These are phyloP conservation scores for Calliphora vicina DNA, from an alignment of 1,140 invertebrate species.

Conservation along the genomic window DNA sequence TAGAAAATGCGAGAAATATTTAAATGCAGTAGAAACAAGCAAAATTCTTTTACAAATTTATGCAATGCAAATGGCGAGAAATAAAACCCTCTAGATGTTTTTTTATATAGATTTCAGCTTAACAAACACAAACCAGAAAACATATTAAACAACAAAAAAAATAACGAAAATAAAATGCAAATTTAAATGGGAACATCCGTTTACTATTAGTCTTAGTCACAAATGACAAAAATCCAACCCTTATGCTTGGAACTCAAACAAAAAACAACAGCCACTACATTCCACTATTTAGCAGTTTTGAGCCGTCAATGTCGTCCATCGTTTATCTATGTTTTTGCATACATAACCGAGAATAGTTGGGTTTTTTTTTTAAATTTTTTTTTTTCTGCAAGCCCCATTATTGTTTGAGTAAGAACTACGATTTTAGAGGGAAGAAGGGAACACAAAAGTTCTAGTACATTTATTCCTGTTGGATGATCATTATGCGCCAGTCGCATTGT, in stretches of 20 bases:
- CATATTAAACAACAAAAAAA: not conserved
- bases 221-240: constrained; percentile 14
- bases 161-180: constrained; percentile 7
- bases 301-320: not conserved
- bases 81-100: not conserved
- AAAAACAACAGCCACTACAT: not conserved
- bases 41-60: not conserved
- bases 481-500: constrained; percentile 28
- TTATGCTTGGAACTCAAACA: not conserved
- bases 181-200: constrained; percentile 33
- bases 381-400: not conserved
- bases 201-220: constrained; percentile 23
- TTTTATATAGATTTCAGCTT: not conserved
- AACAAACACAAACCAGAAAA: not conserved
- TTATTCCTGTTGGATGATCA: constrained; percentile 24
- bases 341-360: not conserved
- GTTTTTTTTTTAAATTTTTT: not conserved
- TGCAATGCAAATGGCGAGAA: not conserved
- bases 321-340: constrained; percentile 1
- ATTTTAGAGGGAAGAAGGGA: not conserved
- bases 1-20: not conserved
- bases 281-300: not conserved
- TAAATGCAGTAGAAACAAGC: too few species aligned
- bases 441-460: not conserved
- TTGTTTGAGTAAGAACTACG: not conserved